These are phyloP conservation scores for Epinotia nisella DNA, from an alignment of 2,888 invertebrate species.

Conservation along the genomic window DNA sequence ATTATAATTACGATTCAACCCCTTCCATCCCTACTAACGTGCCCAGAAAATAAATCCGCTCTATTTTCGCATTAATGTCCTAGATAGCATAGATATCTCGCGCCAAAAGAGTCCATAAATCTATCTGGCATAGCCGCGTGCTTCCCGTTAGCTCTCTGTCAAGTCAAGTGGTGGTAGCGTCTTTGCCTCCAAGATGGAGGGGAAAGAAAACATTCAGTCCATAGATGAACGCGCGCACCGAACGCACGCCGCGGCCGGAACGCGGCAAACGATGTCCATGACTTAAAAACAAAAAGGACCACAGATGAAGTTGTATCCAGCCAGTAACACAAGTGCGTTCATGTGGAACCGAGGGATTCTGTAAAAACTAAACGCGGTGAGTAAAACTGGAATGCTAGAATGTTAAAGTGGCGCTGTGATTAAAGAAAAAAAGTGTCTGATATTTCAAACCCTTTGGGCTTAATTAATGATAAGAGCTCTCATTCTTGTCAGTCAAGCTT, in stretches of 20 bases:
- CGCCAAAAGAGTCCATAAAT: slow-evolving; percentile 35
- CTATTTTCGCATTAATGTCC: slow-evolving; percentile 18
- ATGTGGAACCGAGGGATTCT: slow-evolving; percentile 60
- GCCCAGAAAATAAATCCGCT: slow-evolving; percentile 7
- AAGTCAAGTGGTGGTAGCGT: slow-evolving; percentile 53
- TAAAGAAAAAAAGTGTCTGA: slow-evolving; percentile 57
- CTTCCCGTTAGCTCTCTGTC: slow-evolving; percentile 59
- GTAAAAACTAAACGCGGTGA: slow-evolving; percentile 66
- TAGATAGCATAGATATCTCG: slow-evolving; percentile 18
- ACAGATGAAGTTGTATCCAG: slow-evolving; percentile 54
- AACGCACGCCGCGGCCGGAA: slow-evolving; percentile 59
- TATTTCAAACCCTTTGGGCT: slow-evolving; percentile 52
- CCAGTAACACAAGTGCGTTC: slow-evolving; percentile 56
- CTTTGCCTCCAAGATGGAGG: slow-evolving; percentile 51
- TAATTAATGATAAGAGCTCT: slow-evolving; percentile 31
- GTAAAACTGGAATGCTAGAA: slow-evolving; percentile 64
- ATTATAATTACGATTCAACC: slow-evolving; percentile 1
- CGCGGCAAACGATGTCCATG: slow-evolving; percentile 55
- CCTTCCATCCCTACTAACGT: neutral
- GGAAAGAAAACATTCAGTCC: slow-evolving; percentile 71
- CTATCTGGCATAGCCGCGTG: slow-evolving; percentile 45
- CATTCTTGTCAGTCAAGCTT: no score
- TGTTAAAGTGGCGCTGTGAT: slow-evolving; percentile 55
- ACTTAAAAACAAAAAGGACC: slow-evolving; percentile 55
- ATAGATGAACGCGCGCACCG: slow-evolving; percentile 65